phyloP scores from a whole-genome alignment of 2,888 invertebrate genomes.

The Diplazon laetatorius region DNA sequence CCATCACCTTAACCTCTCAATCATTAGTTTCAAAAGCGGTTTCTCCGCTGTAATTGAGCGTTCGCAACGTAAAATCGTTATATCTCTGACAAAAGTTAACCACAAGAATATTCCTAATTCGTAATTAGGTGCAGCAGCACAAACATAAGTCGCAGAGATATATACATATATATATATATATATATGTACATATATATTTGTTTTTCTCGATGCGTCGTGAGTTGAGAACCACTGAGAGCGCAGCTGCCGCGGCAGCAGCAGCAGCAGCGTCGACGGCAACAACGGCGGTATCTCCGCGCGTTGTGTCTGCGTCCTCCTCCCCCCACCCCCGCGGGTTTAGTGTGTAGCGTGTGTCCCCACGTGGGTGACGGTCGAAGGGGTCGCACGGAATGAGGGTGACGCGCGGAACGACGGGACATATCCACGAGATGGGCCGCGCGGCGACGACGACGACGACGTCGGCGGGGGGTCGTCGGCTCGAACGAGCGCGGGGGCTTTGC shows the following conservation, averaged over 20 bases:
- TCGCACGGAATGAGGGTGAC: slow-evolving; percentile 81
- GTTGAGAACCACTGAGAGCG: slow-evolving; percentile 79
- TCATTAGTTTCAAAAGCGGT: no score
- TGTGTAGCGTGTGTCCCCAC: slow-evolving; percentile 79
- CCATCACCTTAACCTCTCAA: no score
- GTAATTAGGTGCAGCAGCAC: no score
- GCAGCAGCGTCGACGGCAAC: slow-evolving; percentile 72
- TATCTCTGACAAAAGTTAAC: no score
- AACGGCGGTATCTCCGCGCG: slow-evolving; percentile 77
- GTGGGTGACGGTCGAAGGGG: slow-evolving; percentile 82
- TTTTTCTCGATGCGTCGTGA: slow-evolving; percentile 33
- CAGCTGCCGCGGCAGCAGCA: slow-evolving; percentile 81
- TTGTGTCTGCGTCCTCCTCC: slow-evolving; percentile 80
- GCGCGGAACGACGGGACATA: slow-evolving; percentile 67
- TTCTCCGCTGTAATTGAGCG: no score
- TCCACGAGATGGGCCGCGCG: slow-evolving; percentile 34
- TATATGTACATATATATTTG: no score
- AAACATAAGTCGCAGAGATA: no score
- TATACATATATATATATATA: no score
- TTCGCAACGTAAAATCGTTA: no score
- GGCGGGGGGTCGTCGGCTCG: slow-evolving; percentile 37
- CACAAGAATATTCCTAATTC: no score
- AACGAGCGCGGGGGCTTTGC: slow-evolving; percentile 67
- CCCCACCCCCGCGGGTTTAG: slow-evolving; percentile 77
- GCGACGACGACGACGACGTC: slow-evolving; percentile 37